phyloP scores from a whole-genome alignment of 2,888 invertebrate genomes.

The Pyrocoelia pectoralis region DNA sequence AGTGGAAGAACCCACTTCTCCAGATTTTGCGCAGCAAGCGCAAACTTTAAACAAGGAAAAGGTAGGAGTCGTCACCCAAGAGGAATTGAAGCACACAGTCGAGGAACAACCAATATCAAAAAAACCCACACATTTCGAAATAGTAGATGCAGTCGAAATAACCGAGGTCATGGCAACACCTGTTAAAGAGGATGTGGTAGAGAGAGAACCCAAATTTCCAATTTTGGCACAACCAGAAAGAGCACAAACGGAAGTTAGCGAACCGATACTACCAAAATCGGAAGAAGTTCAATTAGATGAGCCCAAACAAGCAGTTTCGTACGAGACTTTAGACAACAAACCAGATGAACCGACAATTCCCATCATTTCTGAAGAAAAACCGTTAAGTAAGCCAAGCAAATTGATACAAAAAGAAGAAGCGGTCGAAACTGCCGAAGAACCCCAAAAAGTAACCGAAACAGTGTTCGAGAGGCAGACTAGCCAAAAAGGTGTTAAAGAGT shows the following conservation, averaged over 20 bases:
- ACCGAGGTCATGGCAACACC: conserved; percentile 35
- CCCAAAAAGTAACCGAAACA: not conserved
- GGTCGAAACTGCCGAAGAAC: conserved; percentile 1
- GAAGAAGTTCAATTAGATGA: too few relatives aligned
- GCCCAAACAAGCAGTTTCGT: too few relatives aligned
- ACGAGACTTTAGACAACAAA: too few relatives aligned
- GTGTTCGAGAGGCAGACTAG: conserved; percentile 42
- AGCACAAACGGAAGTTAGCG: too few relatives aligned
- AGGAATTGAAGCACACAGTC: conserved; percentile 39
- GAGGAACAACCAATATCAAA: conserved; percentile 44
- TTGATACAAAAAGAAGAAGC: not conserved
- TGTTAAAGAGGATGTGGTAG: conserved; percentile 23
- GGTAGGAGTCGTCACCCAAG: conserved; percentile 27
- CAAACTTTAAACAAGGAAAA: conserved; percentile 37
- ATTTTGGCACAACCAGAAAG: too few relatives aligned
- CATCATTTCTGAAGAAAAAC: too few relatives aligned
- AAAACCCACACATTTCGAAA: conserved; percentile 39
- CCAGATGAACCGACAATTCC: too few relatives aligned
- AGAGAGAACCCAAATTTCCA: conserved; percentile 6
- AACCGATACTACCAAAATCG: too few relatives aligned
- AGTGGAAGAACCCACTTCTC: conserved; percentile 29
- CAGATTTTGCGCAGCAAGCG: conserved; percentile 5
- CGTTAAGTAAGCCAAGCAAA: too few relatives aligned
- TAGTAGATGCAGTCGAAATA: conserved; percentile 39
- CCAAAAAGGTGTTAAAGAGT: conserved; percentile 47